phyloP scores from a whole-genome alignment of 2,888 invertebrate genomes.

The Lacanobia wlatinum region DNA sequence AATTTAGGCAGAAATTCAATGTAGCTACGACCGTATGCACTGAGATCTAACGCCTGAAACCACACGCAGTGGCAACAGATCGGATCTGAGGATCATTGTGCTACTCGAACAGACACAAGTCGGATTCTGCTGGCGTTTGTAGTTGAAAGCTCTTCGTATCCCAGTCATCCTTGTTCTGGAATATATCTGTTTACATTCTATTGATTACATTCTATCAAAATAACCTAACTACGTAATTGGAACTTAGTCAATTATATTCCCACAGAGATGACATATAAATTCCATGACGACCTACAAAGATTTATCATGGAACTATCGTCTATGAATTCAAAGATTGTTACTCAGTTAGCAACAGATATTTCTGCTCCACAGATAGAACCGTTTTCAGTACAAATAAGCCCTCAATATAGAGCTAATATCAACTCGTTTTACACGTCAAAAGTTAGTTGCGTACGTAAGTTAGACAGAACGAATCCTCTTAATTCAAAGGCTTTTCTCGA shows the following conservation, averaged over 20 bases:
- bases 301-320: neutral
- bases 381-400: neutral
- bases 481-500: slow-evolving; percentile 56
- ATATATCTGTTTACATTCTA: neutral
- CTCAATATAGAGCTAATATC: slow-evolving; percentile 28
- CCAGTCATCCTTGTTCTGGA: neutral
- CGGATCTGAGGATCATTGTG: slow-evolving; percentile 16
- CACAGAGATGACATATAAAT: neutral
- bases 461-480: slow-evolving; percentile 54
- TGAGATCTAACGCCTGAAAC: slow-evolving; percentile 28
- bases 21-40: slow-evolving; percentile 7
- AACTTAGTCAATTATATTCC: neutral
- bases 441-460: slow-evolving; percentile 46
- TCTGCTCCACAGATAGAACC: neutral
- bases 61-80: slow-evolving; percentile 10
- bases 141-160: neutral
- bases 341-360: slow-evolving; percentile 4
- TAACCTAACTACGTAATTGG: neutral
- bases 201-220: neutral
- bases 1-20: slow-evolving; percentile 28
- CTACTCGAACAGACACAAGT: slow-evolving; percentile 2
- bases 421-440: slow-evolving; percentile 41
- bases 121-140: neutral
- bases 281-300: neutral
- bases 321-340: neutral